These are phyloP conservation scores for Riparia riparia DNA, from an alignment of 2,113 vertebrate genomes.

Conservation along the genomic window DNA sequence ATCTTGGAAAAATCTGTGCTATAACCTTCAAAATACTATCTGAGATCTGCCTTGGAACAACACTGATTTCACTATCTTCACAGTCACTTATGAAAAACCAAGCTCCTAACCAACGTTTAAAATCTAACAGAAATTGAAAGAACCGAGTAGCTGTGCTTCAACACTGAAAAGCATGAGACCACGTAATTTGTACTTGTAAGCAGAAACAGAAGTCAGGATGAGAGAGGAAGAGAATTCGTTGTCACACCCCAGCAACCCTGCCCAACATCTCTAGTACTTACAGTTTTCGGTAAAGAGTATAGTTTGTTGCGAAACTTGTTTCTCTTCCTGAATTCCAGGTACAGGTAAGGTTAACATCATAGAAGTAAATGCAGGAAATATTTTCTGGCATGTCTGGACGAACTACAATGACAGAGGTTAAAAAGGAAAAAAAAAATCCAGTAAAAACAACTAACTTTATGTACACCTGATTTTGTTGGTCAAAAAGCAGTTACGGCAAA, in stretches of 20 bases:
- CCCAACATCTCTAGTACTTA: slow-evolving; percentile 51
- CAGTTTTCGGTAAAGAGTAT: slow-evolving; percentile 51
- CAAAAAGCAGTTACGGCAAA: neutral
- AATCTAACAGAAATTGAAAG: neutral
- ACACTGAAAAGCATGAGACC: neutral
- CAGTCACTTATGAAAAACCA: neutral
- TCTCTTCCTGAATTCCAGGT: slow-evolving; percentile 71
- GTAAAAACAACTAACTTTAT: neutral
- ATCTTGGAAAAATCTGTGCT: neutral
- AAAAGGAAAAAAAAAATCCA: neutral
- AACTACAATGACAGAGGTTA: slow-evolving; percentile 36
- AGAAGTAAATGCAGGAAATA: slow-evolving; percentile 74
- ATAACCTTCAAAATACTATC: neutral
- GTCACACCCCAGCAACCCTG: neutral
- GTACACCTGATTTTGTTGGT: neutral
- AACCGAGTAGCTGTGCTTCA: neutral
- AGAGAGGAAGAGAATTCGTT: neutral
- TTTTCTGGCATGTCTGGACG: slow-evolving; percentile 69
- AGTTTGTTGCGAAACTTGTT: neutral
- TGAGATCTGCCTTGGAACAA: neutral
- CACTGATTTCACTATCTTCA: neutral
- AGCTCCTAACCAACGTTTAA: neutral
- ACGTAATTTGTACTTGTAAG: neutral
- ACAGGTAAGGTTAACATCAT: slow-evolving; percentile 60
- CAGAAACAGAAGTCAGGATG: neutral